Conservation (phyloP, 92 coral and sea anemone species). For the Bergia puertoricense region DNA sequence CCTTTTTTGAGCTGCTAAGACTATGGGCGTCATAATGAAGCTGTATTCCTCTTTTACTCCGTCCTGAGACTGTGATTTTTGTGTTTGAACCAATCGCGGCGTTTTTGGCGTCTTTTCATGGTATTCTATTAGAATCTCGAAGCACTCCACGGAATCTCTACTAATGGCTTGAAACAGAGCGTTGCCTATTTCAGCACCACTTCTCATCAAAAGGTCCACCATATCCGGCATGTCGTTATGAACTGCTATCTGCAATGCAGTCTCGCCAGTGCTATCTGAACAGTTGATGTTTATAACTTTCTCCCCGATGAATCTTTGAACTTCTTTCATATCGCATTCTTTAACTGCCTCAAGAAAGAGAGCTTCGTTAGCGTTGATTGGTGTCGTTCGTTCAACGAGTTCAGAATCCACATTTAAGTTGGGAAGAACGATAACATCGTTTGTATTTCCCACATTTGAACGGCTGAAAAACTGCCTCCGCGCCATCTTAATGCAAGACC, state of each 20-base stretch:
- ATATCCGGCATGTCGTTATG: constrained; percentile 55
- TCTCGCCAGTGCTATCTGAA: constrained; percentile 67
- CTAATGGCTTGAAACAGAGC: constrained; percentile 79
- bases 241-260: constrained; percentile 79
- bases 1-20: constrained; percentile 74
- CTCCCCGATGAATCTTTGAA: constrained; percentile 49
- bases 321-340: constrained; percentile 52
- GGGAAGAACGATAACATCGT: neutral
- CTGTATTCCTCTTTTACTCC: constrained; percentile 18
- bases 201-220: constrained; percentile 53
- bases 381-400: neutral
- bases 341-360: constrained; percentile 74
- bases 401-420: neutral
- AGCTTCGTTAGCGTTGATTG: constrained; percentile 50
- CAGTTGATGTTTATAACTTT: constrained; percentile 60
- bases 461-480: neutral
- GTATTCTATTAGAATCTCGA: constrained; percentile 59
- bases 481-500: neutral
- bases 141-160: constrained; percentile 67
- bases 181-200: constrained; percentile 62
- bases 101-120: constrained; percentile 39
- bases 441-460: neutral
- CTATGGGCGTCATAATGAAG: constrained; percentile 61
- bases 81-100: neutral
- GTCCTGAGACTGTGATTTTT: neutral